Percentiles rank a stretch among this genome's conserved stretches.
These are phyloP conservation scores for Proisotoma minuta DNA, from an alignment of 2,888 invertebrate genomes.

Conservation along the genomic window DNA sequence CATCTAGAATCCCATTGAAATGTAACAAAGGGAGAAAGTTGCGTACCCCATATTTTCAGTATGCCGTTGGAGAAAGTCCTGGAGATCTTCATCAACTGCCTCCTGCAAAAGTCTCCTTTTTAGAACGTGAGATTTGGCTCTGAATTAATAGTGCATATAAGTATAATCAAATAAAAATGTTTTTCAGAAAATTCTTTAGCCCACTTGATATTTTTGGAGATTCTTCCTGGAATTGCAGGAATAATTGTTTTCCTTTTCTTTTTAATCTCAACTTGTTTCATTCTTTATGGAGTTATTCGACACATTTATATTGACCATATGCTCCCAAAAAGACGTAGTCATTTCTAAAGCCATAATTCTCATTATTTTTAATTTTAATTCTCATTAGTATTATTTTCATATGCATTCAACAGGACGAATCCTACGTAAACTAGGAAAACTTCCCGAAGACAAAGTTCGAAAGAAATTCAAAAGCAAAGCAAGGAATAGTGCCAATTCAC, in stretches of 20 bases:
- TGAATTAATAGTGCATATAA: too few species aligned
- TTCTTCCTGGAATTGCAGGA: conserved; percentile 11
- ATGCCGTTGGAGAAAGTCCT: not conserved
- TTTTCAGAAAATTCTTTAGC: not conserved
- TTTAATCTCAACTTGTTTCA: conserved; percentile 14
- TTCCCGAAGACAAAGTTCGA: not conserved
- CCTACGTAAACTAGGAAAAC: not conserved
- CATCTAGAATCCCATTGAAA: not conserved
- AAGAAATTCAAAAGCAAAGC: not conserved
- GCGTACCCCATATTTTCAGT: not conserved
- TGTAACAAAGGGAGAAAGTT: not conserved
- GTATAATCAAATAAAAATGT: too few species aligned
- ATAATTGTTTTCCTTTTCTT: conserved; percentile 16
- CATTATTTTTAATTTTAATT: not conserved
- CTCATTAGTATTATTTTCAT: not conserved
- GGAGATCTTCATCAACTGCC: not conserved
- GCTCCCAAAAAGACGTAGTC: conserved; percentile 21
- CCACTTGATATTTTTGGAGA: not conserved
- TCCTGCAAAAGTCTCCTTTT: not conserved
- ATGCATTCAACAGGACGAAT: not conserved
- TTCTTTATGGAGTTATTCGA: conserved; percentile 14
- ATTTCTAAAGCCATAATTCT: not conserved
- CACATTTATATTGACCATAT: conserved; percentile 23
- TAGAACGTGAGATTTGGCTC: too few species aligned
- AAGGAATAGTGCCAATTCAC: too few species aligned